A percentile compares a stretch with the other conserved stretches of the same genome.
phyloP scores from a whole-genome alignment of 35 echinoderm and acorn worm species.

The Amphiura filiformis region DNA sequence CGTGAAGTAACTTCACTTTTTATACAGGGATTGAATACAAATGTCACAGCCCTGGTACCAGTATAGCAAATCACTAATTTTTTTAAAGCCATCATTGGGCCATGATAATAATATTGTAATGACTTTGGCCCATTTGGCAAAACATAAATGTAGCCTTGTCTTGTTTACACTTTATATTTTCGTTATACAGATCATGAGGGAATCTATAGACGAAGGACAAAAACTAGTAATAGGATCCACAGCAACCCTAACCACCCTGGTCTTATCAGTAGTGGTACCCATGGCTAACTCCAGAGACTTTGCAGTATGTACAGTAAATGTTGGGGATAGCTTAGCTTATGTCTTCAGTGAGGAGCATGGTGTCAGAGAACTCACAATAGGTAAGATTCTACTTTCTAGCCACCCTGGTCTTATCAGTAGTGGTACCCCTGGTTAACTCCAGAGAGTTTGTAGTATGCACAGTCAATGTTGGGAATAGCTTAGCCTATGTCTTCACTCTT shows the following conservation, averaged over 20 bases:
- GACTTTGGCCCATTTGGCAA: too few relatives aligned
- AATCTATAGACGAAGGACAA: slow-evolving; percentile 37
- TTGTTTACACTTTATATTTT: background rate
- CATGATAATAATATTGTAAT: too few relatives aligned
- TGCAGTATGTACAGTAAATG: slow-evolving; percentile 32
- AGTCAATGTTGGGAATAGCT: slow-evolving; percentile 52
- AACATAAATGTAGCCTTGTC: too few relatives aligned
- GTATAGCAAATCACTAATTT: too few relatives aligned
- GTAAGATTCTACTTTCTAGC: slow-evolving; percentile 1
- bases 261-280: slow-evolving; percentile 27
- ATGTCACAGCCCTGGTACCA: too few relatives aligned
- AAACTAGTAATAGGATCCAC: slow-evolving; percentile 11
- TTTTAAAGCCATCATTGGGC: too few relatives aligned
- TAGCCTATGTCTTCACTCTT: slow-evolving; percentile 28
- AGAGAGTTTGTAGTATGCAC: slow-evolving; percentile 22
- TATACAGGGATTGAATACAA: too few relatives aligned
- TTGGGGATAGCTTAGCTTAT: slow-evolving; percentile 56
- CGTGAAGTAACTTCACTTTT: too few relatives aligned
- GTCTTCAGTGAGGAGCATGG: slow-evolving; percentile 35
- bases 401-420: background rate
- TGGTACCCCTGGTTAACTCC: slow-evolving; percentile 17
- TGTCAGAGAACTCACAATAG: slow-evolving; percentile 49
- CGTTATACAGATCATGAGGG: slow-evolving; percentile 12
- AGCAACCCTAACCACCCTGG: slow-evolving; percentile 36
- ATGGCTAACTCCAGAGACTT: slow-evolving; percentile 8